Evolutionary conservation across 1,140 invertebrate species (phyloP), one percentile per base, ranked within the genome.

Genomic region (Zaprionus gabonicus): DNA sequence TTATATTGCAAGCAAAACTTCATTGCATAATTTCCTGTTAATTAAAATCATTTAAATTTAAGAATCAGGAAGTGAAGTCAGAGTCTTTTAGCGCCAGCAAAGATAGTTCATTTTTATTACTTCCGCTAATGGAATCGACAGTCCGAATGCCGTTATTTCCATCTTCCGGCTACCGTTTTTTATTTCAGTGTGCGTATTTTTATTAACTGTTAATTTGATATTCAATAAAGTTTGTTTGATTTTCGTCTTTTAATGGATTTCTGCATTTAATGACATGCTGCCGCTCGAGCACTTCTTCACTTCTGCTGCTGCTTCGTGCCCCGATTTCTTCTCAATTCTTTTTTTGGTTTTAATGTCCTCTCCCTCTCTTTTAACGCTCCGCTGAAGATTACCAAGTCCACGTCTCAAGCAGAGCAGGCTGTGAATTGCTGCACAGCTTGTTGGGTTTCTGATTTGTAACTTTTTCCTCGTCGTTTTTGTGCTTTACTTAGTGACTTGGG

Each of bases 191-290:
- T 88, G 81, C 85, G 79, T 76, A 80, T 88, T 91, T 91, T 91
- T 91, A 91, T 91, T 88, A 91, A 88, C 83, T 91, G 88, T 91
- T 91, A 91, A 91, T 91, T 91, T 91, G 87, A 82, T 91, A 91
- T 91, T 91, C 88, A 84, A 91, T 91, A 91, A 91, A 91, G 83
- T 88, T 78, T 83, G 83, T 91, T 91, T 91, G 88, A 91, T 91
- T 91, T 91, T 88, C 81, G 85, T 81, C 81, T 85, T 88, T 88
- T 88, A 90, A 88, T 90, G 85, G 81, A 90, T 90, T 88, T 76
- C 64, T 73, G 79, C 79, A 77, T 90, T 88, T 88, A 88, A 88
- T 88, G 85, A 90, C 84, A 83, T 72, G 63, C 75, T 59, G 69
- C 77, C 66, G 60, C 34, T 25, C 6, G 7, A 46, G 41, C n/a